Percentiles rank a stretch among this genome's conserved stretches.
Evolutionary conservation across 2,113 vertebrate genomes (phyloP).

Genomic region (Anhinga anhinga): DNA sequence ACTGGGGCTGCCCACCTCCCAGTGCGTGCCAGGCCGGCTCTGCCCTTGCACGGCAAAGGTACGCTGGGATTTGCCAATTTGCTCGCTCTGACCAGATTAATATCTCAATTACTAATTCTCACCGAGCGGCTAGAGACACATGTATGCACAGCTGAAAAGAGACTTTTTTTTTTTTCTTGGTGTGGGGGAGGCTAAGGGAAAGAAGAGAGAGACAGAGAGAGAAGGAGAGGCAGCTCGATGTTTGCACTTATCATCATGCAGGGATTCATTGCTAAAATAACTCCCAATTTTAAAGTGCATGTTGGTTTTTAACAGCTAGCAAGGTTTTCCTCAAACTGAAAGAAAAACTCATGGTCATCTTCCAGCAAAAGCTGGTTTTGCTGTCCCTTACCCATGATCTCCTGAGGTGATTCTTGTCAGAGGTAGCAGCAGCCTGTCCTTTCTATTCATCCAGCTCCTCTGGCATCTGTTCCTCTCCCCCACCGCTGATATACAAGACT

Average conservation of each 20-base stretch:
- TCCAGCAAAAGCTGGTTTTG: background rate
- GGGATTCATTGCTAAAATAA: background rate
- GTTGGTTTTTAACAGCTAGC: background rate
- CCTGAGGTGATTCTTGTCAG: background rate
- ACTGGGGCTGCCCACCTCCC: background rate
- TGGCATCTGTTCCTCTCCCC: conserved; percentile 2
- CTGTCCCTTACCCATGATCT: background rate
- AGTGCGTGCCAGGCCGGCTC: background rate
- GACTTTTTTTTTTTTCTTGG: background rate
- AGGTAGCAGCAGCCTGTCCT: background rate
- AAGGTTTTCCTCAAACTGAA: background rate
- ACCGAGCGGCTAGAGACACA: background rate
- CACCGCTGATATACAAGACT: background rate
- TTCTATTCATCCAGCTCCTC: background rate
- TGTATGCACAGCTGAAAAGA: background rate
- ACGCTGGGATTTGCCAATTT: background rate
- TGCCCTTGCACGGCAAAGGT: background rate
- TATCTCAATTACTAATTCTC: background rate
- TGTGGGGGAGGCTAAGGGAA: background rate
- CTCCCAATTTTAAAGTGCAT: background rate
- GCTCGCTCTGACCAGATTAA: background rate
- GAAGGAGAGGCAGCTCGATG: background rate
- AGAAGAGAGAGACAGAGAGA: background rate
- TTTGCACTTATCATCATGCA: background rate
- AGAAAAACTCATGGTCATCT: background rate